A percentile compares a stretch with the other conserved stretches of the same genome.
phyloP scores from a whole-genome alignment of 1,140 invertebrate species.

The Mamestra configurata region DNA sequence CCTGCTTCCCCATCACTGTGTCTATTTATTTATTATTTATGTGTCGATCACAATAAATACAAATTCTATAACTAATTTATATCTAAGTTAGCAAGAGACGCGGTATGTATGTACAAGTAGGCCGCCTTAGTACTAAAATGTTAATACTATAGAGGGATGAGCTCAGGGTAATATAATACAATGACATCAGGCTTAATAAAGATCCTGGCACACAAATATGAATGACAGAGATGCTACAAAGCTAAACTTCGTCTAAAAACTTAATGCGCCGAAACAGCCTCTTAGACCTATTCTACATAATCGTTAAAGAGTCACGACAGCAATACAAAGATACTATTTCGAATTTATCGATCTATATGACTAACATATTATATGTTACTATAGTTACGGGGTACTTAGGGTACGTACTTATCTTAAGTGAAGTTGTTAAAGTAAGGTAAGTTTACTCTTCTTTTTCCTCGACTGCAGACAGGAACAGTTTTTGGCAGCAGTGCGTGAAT shows the following conservation, averaged over 20 bases:
- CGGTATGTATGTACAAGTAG: not conserved
- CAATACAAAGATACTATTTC: too few species aligned
- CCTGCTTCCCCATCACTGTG: not conserved
- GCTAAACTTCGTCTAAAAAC: too few species aligned
- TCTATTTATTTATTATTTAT: too few species aligned
- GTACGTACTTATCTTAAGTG: constrained; percentile 1
- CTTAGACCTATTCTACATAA: not conserved
- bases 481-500: constrained; percentile 91
- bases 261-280: too few species aligned
- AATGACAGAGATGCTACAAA: too few species aligned
- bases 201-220: too few species aligned
- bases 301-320: not conserved
- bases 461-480: constrained; percentile 92
- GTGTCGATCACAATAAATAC: too few species aligned
- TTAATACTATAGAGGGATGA: not conserved
- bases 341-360: too few species aligned
- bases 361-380: not conserved
- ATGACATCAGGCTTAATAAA: too few species aligned
- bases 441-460: constrained; percentile 89
- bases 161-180: not conserved
- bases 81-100: not conserved
- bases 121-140: not conserved
- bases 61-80: not conserved
- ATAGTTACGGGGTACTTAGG: not conserved
- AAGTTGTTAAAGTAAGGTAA: not conserved